These are phyloP conservation scores for Linyphia triangularis DNA, from an alignment of 2,888 invertebrate genomes.

Conservation along the genomic window DNA sequence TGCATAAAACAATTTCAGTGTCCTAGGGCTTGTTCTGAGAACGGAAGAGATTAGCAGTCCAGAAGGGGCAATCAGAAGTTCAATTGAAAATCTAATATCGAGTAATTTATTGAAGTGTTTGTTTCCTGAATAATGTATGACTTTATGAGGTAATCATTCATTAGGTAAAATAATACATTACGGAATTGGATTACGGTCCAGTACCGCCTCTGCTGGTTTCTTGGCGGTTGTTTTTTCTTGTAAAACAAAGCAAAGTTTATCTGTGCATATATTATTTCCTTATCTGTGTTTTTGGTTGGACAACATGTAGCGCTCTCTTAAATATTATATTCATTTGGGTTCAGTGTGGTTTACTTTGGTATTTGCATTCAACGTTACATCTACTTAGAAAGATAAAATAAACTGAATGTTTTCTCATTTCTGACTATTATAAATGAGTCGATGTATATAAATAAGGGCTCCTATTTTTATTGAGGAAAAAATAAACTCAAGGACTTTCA, in stretches of 20 bases:
- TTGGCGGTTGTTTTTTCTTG: background rate
- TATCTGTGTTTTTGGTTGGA: background rate
- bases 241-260: conserved; percentile 11
- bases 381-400: too few species aligned
- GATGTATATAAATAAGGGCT: too few species aligned
- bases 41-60: conserved; percentile 55
- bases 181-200: conserved; percentile 8
- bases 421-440: too few species aligned
- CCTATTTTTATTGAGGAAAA: too few species aligned
- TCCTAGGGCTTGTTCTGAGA: background rate
- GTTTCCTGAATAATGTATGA: conserved; percentile 64
- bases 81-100: conserved; percentile 63
- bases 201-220: conserved; percentile 7
- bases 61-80: conserved; percentile 39
- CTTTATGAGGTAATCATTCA: conserved; percentile 41
- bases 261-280: conserved; percentile 10
- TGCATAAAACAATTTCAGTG: conserved; percentile 41
- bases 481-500: too few species aligned
- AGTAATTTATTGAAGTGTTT: conserved; percentile 64
- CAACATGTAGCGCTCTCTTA: background rate
- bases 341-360: background rate
- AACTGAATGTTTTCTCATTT: too few species aligned
- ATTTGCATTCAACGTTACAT: too few species aligned
- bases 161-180: conserved; percentile 58
- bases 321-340: background rate